These are phyloP conservation scores for Esox masquinongy DNA, from an alignment of 2,797 vertebrate genomes.

Conservation along the genomic window DNA sequence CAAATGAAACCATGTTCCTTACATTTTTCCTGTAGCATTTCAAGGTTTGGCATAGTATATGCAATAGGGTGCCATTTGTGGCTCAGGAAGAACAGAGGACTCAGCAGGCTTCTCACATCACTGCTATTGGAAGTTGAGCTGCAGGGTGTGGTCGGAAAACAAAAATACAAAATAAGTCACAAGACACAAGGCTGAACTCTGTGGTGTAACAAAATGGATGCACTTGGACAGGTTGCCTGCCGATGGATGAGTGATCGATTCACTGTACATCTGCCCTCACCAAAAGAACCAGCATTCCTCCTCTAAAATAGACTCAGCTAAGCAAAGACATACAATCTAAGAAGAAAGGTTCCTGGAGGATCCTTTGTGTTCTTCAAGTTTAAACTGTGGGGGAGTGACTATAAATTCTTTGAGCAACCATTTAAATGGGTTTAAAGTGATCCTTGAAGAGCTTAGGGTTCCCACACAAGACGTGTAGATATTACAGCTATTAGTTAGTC, in stretches of 20 bases:
- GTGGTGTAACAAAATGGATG: conserved; percentile 41
- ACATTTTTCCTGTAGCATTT: too few relatives aligned
- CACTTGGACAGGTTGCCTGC: conserved; percentile 29
- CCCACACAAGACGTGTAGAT: too few relatives aligned
- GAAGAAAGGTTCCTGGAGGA: too few relatives aligned
- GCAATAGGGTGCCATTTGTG: too few relatives aligned
- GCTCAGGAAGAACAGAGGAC: background rate
- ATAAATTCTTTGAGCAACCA: background rate
- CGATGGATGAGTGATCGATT: conserved; percentile 33
- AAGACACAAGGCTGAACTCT: conserved; percentile 26
- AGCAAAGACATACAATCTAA: too few relatives aligned
- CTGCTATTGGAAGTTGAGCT: conserved; percentile 11
- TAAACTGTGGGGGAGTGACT: background rate
- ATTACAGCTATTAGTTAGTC: background rate
- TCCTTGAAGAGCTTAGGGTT: too few relatives aligned
- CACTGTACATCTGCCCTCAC: conserved; percentile 38
- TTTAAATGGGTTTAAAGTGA: too few relatives aligned
- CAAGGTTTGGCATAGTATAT: too few relatives aligned
- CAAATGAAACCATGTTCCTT: too few relatives aligned
- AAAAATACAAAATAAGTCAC: conserved; percentile 27
- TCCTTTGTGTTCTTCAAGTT: too few relatives aligned
- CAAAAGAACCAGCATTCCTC: conserved; percentile 15
- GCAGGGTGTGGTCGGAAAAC: conserved; percentile 12
- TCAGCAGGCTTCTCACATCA: conserved; percentile 22
- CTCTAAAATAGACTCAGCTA: conserved; percentile 25